phyloP scores from a whole-genome alignment of 2,888 invertebrate species.

The Macaria notata region DNA sequence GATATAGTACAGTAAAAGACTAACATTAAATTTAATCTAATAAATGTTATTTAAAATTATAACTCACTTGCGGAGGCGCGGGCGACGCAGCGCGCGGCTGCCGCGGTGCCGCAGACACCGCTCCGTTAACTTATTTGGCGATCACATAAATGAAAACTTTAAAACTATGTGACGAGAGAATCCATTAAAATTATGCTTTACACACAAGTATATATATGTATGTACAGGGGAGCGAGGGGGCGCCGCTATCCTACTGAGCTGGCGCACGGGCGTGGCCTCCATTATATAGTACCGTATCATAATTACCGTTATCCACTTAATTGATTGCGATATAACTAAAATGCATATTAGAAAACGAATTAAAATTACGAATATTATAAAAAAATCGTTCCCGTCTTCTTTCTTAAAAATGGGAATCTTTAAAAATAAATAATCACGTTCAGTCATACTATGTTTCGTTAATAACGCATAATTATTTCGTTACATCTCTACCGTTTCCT shows the following conservation, averaged over 20 bases:
- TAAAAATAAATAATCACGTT: conserved; percentile 76
- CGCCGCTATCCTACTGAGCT: conserved; percentile 12
- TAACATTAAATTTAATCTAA: conserved; percentile 83
- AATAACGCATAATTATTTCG: conserved; percentile 80
- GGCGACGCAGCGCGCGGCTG: conserved; percentile 48
- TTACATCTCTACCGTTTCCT: conserved; percentile 79
- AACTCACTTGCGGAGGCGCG: conserved; percentile 69
- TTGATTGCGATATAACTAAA: conserved; percentile 78
- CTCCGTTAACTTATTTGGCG: conserved; percentile 75
- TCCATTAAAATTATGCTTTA: conserved; percentile 81
- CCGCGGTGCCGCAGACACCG: conserved; percentile 47
- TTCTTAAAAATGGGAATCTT: conserved; percentile 67
- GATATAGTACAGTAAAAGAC: conserved; percentile 82
- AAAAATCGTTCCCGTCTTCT: conserved; percentile 63
- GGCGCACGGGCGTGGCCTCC: too few species aligned
- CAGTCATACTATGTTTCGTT: conserved; percentile 79
- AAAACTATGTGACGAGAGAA: conserved; percentile 81
- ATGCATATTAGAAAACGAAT: conserved; percentile 77
- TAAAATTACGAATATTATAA: conserved; percentile 81
- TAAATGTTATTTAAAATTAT: conserved; percentile 80
- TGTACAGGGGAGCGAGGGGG: conserved; percentile 62
- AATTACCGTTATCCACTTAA: conserved; percentile 70
- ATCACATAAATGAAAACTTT: conserved; percentile 80
- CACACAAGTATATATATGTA: conserved; percentile 75
- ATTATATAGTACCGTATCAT: conserved; percentile 61